Percentiles rank a stretch among this genome's conserved stretches.
phyloP scores from a whole-genome alignment of 2,888 invertebrate genomes.

The Parelbella ahira region DNA sequence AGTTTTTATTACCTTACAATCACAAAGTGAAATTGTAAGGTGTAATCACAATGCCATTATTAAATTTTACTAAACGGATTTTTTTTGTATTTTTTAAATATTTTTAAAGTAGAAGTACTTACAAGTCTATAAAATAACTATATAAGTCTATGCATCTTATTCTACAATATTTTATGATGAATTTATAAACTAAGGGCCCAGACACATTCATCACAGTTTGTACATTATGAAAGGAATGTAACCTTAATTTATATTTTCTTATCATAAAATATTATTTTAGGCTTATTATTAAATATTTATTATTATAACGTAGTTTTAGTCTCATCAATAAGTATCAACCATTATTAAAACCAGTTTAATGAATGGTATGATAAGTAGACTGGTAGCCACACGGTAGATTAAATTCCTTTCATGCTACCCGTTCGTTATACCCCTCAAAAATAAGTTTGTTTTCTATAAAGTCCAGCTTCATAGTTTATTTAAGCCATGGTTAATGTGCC shows the following conservation, averaged over 20 bases:
- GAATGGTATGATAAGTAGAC: slow-evolving; percentile 66
- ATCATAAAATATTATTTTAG: slow-evolving; percentile 72
- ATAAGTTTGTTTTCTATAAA: slow-evolving; percentile 61
- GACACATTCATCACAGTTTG: slow-evolving; percentile 76
- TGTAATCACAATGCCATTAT: slow-evolving; percentile 72
- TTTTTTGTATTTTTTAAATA: slow-evolving; percentile 35
- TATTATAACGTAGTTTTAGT: slow-evolving; percentile 49
- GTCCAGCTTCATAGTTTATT: slow-evolving; percentile 70
- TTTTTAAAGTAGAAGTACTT: slow-evolving; percentile 42
- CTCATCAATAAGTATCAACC: slow-evolving; percentile 72
- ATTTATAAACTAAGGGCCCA: slow-evolving; percentile 80
- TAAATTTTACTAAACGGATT: slow-evolving; percentile 41
- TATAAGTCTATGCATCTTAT: slow-evolving; percentile 59
- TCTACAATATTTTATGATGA: slow-evolving; percentile 74
- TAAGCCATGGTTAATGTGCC: slow-evolving; percentile 94
- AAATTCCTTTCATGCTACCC: slow-evolving; percentile 66
- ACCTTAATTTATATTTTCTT: slow-evolving; percentile 78
- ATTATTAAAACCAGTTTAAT: slow-evolving; percentile 79
- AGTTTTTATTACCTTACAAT: slow-evolving; percentile 59
- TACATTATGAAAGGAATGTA: slow-evolving; percentile 78
- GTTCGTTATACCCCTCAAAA: no score
- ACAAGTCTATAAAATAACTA: slow-evolving; percentile 48
- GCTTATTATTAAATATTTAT: slow-evolving; percentile 45
- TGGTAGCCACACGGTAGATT: slow-evolving; percentile 63
- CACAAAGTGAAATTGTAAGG: slow-evolving; percentile 51